Base-by-base conservation (phyloP, 2,888 invertebrate genomes). In the Panzeria rudis region DNA sequence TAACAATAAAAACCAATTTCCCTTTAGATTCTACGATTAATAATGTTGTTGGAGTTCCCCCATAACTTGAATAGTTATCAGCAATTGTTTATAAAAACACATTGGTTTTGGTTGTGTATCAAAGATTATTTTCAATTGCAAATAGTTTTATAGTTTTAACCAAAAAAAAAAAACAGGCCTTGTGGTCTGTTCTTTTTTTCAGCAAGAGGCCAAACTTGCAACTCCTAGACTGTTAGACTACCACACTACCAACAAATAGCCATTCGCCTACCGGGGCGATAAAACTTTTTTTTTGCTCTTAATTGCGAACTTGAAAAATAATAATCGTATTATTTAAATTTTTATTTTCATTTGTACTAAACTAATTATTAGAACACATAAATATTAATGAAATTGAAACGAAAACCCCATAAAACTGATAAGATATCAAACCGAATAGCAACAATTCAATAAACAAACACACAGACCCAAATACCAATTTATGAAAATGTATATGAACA, bases 381-480 rank as follows among this genome's bases (percentile, higher is more conserved):
- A 52, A 69, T 76, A 52, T 20, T 41, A 20, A 64, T 29, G 66
- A 78, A 59, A 35, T 59, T 69, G 72, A 78, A 78, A 69, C 64
- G 29, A 56, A 78, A 83, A 38, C 61, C 59, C 56, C 54, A 73
- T 64, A 32, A 64, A 69, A 64, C 73, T 71, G 84, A 84, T 84
- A 84, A 84, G 84, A 84, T 79, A 84, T 79, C 75, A 54, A 44
- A 32, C 44, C 20, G 61, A 61, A 62, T 20, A 44, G 32, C 32
- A 79, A 72, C 71, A 72, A 78, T 41, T 52, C 25, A 69, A 47
- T 61, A 35, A 66, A 32, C n/a, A 44, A 62, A 61, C 6, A 25
- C 32, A 23, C 25, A 56, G 2, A 25, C 25, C 25, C 15, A 7
- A 15, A 54, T 9, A 50, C 35, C 50, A 25, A 61, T 4, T 38